Percentiles rank a stretch among this genome's conserved stretches.
phyloP scores from a whole-genome alignment of 2,888 invertebrate species.

The Eilema sororculum region DNA sequence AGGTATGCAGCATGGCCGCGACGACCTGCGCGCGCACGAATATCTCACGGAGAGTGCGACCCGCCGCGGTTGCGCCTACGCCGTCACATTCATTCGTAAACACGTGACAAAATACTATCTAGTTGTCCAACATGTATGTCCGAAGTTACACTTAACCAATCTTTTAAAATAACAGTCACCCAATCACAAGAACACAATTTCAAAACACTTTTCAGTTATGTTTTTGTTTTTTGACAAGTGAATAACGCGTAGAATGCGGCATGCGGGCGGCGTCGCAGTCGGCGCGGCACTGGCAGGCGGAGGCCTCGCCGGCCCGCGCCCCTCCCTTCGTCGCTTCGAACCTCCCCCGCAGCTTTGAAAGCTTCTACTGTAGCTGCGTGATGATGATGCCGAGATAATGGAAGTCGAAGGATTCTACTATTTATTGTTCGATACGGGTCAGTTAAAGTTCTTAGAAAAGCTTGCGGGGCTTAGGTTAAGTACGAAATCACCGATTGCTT shows the following conservation, averaged over 20 bases:
- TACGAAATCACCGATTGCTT: constrained; percentile 3
- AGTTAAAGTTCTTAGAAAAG: constrained; percentile 71
- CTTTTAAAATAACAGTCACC: constrained; percentile 46
- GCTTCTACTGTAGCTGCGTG: constrained; percentile 80
- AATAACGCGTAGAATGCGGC: constrained; percentile 62
- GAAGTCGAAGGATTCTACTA: constrained; percentile 83
- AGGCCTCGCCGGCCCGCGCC: constrained; percentile 77
- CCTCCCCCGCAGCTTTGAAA: constrained; percentile 78
- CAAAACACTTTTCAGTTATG: constrained; percentile 74
- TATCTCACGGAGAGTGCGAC: constrained; percentile 85
- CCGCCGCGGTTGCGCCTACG: constrained; percentile 82
- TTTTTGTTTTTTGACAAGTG: constrained; percentile 70
- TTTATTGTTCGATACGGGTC: constrained; percentile 82
- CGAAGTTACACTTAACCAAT: constrained; percentile 43
- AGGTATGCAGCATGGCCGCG: constrained; percentile 88
- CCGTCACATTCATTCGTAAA: constrained; percentile 85
- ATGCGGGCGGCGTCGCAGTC: constrained; percentile 76
- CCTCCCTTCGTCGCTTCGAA: constrained; percentile 65
- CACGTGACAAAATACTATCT: constrained; percentile 82
- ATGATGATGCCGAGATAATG: constrained; percentile 85
- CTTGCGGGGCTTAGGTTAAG: constrained; percentile 56
- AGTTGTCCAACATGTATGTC: constrained; percentile 51
- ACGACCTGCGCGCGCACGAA: constrained; percentile 84
- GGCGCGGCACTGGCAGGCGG: constrained; percentile 83
- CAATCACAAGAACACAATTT: constrained; percentile 60